Base-by-base conservation (phyloP, 2,888 invertebrate species). In the Gastrophysa polygoni region DNA sequence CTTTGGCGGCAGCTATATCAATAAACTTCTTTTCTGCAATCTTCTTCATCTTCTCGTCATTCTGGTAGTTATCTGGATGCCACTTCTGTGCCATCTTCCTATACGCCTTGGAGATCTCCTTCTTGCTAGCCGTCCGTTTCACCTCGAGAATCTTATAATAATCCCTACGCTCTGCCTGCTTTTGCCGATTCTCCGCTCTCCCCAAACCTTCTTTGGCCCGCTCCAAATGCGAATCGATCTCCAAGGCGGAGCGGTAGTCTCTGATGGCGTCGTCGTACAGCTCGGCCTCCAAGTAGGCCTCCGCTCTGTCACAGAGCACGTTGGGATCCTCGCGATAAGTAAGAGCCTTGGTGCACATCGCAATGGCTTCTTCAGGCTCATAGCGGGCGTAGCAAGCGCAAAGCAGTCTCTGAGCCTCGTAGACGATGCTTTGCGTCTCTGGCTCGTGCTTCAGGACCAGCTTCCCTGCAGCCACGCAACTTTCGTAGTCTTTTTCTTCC, bases 1-100 rank as follows among this genome's bases (percentile, higher is more conserved):
- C 99, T 83, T 99, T 99, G 57, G 99, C 99, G 43, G 98, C 95
- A 1, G 98, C 99, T 75, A 99, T 92, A 81, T 99, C 98, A 67
- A 99, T 97, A 80, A 99, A 99, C 83, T 92, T 96, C 82, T 96
- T 96, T 82, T 99, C 94, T 0, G 99, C 99, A 54, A 90, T 85
- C 78, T 96, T 93, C 84, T 98, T 98, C 80, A 95, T 95, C 66
- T 93, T 92, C 10, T 89, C 91, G 52, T 87, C 86, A 52, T 86
- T 87, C 56, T 86, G 87, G 82, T 90, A 98, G 83, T 93, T 96
- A 83, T 99, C 99, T 0, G 99, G 99, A 84, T 99, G 99, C 98
- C 98, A 99, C 81, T 97, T 93, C 82, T 96, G 95, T 11, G 99
- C 99, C 55, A 95, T 89, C 84, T 95, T 96, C 69, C 98, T 88